These are phyloP conservation scores for Gallinago stenura DNA, from an alignment of 2,797 vertebrate genomes.

Conservation along the genomic window DNA sequence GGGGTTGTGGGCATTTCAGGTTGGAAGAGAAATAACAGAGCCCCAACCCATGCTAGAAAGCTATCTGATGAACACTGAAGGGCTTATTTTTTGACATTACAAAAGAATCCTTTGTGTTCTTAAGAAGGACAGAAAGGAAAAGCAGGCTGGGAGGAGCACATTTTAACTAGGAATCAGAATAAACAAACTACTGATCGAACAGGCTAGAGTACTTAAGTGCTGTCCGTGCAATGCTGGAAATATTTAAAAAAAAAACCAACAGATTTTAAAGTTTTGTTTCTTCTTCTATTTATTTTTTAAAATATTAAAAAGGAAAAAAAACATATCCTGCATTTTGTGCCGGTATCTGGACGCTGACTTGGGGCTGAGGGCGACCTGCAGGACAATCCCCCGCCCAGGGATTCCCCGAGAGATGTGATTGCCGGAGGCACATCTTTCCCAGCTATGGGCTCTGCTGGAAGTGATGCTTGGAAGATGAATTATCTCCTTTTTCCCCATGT, in stretches of 20 bases:
- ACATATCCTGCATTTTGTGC: background rate
- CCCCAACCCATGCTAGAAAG: background rate
- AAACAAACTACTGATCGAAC: background rate
- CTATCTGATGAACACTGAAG: background rate
- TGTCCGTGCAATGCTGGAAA: conserved; percentile 35
- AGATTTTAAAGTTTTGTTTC: conserved; percentile 50
- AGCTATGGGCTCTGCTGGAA: background rate
- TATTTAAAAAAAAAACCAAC: conserved; percentile 54
- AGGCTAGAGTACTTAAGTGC: conserved; percentile 5
- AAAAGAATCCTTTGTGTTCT: background rate
- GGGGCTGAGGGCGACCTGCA: background rate
- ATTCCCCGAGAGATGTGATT: background rate
- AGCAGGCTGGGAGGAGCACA: background rate
- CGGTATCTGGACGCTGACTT: background rate
- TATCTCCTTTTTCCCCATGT: background rate
- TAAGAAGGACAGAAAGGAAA: conserved; percentile 3
- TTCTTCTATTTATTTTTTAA: conserved; percentile 73
- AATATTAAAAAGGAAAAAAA: conserved; percentile 29
- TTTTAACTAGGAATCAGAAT: conserved; percentile 31
- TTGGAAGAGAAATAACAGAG: background rate
- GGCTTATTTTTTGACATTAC: background rate
- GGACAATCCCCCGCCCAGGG: background rate
- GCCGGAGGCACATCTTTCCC: background rate
- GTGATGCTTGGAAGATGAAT: background rate
- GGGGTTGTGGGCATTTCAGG: background rate